Base-by-base conservation (phyloP, 2,113 vertebrate genomes). In the Progne subis region DNA sequence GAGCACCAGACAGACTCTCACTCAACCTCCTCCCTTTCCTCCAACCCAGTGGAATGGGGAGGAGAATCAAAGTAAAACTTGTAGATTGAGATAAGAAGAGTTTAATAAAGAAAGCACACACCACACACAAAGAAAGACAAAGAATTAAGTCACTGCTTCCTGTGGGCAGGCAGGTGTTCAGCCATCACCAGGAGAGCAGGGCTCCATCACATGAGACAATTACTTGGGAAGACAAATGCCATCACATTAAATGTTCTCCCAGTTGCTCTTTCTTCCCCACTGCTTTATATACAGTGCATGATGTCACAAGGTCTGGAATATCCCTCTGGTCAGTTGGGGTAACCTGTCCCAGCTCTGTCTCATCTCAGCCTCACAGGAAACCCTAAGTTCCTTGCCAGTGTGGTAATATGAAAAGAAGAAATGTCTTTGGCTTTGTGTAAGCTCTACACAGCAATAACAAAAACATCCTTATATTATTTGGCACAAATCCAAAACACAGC, bases 141-240 rank as follows among this genome's bases (percentile, higher is more conserved):
- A n/a, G 18, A n/a, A 46, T 53, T 19, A 46, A 69, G 78, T 69
- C 18, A 28, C 18, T 46, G 32, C 8, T 53, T 70, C 39, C 18
- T 1, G 0, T 16, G 28, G 32, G 32, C 18, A 61, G 32, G 32
- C 26, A 77, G 37, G 6, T 32, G 32, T 39, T 69, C 39, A 61
- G 32, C 55, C 61, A 50, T 18, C 0, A 0, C 31, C 47, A 53
- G 64, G 39, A 32, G 3, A 46, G 12, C 46, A 60, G 28, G 6
- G 14, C 9, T 12, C 14, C 8, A n/a, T 28, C 46, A 61, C 4
- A 13, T 9, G 9, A 24, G 24, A 28, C 13, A 8, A 15, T 29
- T 28, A 24, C 47, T 53, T 61, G 18, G 47, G n/a, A 61, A 78
- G 47, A 55, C 4, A 61, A 61, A 53, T 5, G 6, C 1, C n/a